phyloP scores from a whole-genome alignment of 64 coral and sea anemone genomes.

The Montipora sp. region DNA sequence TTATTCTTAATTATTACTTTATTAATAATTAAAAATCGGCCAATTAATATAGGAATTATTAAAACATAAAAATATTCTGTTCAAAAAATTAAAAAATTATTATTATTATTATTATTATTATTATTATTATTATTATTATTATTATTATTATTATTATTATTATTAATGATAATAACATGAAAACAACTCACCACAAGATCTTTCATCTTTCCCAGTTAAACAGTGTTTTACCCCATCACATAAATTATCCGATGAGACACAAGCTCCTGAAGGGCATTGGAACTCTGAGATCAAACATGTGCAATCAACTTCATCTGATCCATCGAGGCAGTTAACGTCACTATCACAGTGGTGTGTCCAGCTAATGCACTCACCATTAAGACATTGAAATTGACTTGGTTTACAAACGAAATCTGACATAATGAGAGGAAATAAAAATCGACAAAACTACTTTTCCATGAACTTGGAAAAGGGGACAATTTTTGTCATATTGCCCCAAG shows the following conservation, averaged over 20 bases:
- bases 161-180: no score
- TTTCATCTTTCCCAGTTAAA: slow-evolving; percentile 69
- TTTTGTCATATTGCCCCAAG: no score
- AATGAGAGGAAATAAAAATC: not conserved
- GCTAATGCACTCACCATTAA: slow-evolving; percentile 57
- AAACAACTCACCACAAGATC: slow-evolving; percentile 38
- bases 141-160: no score
- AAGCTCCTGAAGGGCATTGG: slow-evolving; percentile 47
- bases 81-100: no score
- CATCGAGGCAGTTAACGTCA: slow-evolving; percentile 67
- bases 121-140: no score
- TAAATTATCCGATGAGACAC: slow-evolving; percentile 41
- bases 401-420: slow-evolving; percentile 43
- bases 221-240: slow-evolving; percentile 63
- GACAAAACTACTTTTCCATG: no score
- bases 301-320: slow-evolving; percentile 65
- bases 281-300: slow-evolving; percentile 66
- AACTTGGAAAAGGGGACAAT: no score
- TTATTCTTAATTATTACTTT: no score
- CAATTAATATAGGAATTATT: no score
- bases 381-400: slow-evolving; percentile 61
- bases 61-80: no score
- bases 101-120: no score
- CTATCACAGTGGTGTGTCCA: slow-evolving; percentile 56
- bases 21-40: no score